Evolutionary conservation across 2,797 vertebrate genomes (phyloP), one percentile per base, ranked within the genome.

Genomic region (Champsocephalus esox): DNA sequence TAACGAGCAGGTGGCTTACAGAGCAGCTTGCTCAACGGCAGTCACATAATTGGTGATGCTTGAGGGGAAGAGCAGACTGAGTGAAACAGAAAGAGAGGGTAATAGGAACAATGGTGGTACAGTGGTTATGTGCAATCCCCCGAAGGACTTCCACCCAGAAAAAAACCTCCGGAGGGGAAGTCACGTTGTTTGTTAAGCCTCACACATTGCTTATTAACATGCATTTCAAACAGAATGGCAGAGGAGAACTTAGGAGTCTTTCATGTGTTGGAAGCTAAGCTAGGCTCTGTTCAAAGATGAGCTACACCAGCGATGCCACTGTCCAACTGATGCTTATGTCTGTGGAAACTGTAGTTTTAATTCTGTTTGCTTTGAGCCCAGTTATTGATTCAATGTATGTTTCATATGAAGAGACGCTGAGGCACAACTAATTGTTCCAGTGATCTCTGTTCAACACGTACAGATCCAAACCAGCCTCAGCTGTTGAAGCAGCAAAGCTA

Each of bases 131-230:
- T 55, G 3, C 80, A 85, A 83, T 80, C 56, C 64, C 66, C 62
- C 11, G 0, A 38, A 51, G 71, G 70, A 72, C 34, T 79, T 77
- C 38, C 2, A 9, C 43, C 28, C 46, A 68, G 50, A 87, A 78
- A 61, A 74, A 65, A 81, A 77, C 66, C 57, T 65, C 50, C 65
- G 19, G 45, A 56, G 75, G 64, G 78, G 58, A 73, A 77, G 81
- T 64, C 50, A 55, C 65, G 52, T 59, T 88, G 79, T 86, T 90
- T 89, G 83, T 74, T 80, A 69, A 78, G 74, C 43, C 65, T 48
- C 45, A 66, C 79, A 71, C 66, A 69, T 79, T 85, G 80, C 79
- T 89, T 80, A 85, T 87, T 88, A 86, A 83, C 61, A 63, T 60
- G 17, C n/a, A 17, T 82, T 84, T 85, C 77, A 89, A 84, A 85